phyloP scores from a whole-genome alignment of 2,797 vertebrate genomes.

The Hypotaenidia philippensis region DNA sequence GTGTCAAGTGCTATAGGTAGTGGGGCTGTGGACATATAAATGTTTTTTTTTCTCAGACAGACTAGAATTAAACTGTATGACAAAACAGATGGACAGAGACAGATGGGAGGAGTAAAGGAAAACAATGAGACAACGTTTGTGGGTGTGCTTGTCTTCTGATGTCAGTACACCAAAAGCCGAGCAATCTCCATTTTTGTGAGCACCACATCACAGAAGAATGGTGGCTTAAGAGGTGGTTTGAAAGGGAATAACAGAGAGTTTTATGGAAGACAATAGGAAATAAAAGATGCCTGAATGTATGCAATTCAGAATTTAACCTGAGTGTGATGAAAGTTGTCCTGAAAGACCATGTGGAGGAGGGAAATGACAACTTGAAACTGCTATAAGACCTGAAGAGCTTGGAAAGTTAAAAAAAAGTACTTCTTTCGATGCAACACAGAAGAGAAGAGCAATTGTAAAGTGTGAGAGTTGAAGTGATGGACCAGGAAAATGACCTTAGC shows the following conservation, averaged over 20 bases:
- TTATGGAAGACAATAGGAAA: not conserved
- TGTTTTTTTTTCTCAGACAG: not conserved
- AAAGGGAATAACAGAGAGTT: not conserved
- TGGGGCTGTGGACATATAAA: not conserved
- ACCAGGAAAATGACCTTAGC: conserved; percentile 14
- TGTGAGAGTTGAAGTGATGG: conserved; percentile 29
- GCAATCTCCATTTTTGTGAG: not conserved
- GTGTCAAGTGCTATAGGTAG: not conserved
- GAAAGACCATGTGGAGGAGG: not conserved
- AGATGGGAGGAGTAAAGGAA: conserved; percentile 52
- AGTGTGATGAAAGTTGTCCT: not conserved
- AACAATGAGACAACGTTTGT: conserved; percentile 29
- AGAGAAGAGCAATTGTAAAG: not conserved
- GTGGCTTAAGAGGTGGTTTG: not conserved
- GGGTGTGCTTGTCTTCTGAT: conserved; percentile 26
- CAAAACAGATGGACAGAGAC: conserved; percentile 53
- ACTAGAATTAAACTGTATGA: not conserved
- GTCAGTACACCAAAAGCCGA: not conserved
- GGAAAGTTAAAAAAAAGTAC: not conserved
- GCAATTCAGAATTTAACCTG: not conserved
- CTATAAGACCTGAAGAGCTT: not conserved
- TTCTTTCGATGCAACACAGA: not conserved
- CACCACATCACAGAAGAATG: not conserved
- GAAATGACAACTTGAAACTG: not conserved
- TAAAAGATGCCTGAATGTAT: not conserved